Evolutionary conservation across 2,888 invertebrate species (phyloP).

Genomic region (Lepetodrilus schrolli): DNA sequence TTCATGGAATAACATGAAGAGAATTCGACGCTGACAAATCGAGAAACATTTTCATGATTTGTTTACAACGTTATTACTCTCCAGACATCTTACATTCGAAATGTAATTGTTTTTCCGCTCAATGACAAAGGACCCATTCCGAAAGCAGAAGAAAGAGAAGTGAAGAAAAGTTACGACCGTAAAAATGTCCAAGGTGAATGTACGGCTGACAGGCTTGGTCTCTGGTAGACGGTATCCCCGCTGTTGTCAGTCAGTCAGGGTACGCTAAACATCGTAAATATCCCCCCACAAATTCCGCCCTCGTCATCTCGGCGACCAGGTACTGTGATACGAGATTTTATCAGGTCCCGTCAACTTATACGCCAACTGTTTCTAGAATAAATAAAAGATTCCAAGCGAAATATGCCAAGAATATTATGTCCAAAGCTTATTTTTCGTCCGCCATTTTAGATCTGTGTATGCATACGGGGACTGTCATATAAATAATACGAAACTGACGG

Average conservation of each 20-base stretch:
- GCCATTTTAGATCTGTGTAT: not conserved
- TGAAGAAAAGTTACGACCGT: not conserved
- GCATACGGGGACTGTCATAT: conserved; percentile 6
- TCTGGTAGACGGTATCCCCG: not conserved
- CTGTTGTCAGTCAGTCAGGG: not conserved
- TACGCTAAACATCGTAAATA: not conserved
- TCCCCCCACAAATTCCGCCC: not conserved
- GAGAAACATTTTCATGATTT: no score
- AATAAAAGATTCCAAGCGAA: no score
- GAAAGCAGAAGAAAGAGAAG: not conserved
- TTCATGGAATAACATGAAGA: no score
- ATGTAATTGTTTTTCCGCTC: no score
- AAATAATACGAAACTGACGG: not conserved
- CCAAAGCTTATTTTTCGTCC: not conserved
- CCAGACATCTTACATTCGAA: no score
- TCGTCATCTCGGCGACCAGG: not conserved
- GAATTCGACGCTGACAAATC: no score
- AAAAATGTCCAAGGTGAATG: not conserved
- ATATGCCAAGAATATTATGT: not conserved
- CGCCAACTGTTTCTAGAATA: conserved; percentile 10
- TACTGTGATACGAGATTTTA: not conserved
- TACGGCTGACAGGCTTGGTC: not conserved
- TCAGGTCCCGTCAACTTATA: not conserved
- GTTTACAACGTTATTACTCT: no score
- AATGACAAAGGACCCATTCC: not conserved